phyloP scores from a whole-genome alignment of 2,888 invertebrate species.

The Acronicta leporina region DNA sequence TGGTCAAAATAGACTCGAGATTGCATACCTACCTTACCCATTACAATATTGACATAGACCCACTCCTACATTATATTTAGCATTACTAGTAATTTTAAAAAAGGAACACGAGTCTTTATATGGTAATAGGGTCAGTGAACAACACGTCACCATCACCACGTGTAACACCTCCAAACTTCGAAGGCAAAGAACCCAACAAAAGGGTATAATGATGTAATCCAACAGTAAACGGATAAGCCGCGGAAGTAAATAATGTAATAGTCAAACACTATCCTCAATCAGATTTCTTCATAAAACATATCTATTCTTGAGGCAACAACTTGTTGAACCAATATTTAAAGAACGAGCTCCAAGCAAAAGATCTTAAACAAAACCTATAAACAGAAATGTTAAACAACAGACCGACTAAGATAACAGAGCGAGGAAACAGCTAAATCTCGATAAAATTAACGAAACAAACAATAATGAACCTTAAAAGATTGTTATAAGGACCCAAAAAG shows the following conservation, averaged over 20 bases:
- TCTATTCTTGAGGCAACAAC: slow-evolving; percentile 38
- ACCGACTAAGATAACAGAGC: slow-evolving; percentile 61
- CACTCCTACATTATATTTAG: no score
- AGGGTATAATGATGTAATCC: slow-evolving; percentile 30
- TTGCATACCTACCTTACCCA: no score
- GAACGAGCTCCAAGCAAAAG: slow-evolving; percentile 61
- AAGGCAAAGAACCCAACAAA: slow-evolving; percentile 28
- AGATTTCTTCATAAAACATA: slow-evolving; percentile 51
- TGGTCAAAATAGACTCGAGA: no score
- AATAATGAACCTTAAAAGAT: slow-evolving; percentile 27
- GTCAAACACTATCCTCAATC: slow-evolving; percentile 46
- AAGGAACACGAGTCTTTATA: no score
- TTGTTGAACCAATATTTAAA: slow-evolving; percentile 54
- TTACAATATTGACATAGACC: no score
- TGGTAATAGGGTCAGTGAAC: no score
- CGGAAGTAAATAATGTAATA: slow-evolving; percentile 49
- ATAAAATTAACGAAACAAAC: slow-evolving; percentile 50
- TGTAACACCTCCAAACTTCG: not conserved
- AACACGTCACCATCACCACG: not conserved
- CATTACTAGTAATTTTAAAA: no score
- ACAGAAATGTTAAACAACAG: slow-evolving; percentile 68
- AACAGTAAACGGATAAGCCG: slow-evolving; percentile 28
- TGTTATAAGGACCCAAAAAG: slow-evolving; percentile 15
- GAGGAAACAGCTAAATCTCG: slow-evolving; percentile 70
- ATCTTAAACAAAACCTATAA: slow-evolving; percentile 71